Evolutionary conservation across 2,113 vertebrate genomes (phyloP).

Genomic region (Coptodon rendalli): DNA sequence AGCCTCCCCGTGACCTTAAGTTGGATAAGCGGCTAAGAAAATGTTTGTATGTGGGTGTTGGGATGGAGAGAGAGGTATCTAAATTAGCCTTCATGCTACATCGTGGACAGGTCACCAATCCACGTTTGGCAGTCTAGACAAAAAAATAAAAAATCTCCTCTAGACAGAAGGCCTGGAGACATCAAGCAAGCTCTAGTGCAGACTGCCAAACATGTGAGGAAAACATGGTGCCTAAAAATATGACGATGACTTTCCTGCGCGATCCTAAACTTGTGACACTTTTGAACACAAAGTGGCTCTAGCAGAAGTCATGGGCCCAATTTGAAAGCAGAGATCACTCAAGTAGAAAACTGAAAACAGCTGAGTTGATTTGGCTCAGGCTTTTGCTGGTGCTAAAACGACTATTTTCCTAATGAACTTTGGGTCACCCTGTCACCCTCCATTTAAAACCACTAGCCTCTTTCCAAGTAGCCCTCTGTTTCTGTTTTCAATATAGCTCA

Average conservation of each 20-base stretch:
- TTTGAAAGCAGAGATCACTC: background rate
- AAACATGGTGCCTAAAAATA: background rate
- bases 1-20: background rate
- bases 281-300: background rate
- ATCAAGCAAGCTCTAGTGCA: background rate
- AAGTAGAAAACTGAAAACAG: constrained; percentile 1
- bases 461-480: background rate
- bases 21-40: background rate
- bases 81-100: background rate
- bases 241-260: background rate
- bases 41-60: background rate
- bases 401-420: constrained; percentile 37
- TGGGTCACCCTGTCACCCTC: constrained; percentile 38
- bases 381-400: background rate
- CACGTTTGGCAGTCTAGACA: background rate
- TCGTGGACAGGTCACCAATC: background rate
- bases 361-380: background rate
- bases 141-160: background rate
- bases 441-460: constrained; percentile 38
- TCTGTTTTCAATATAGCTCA: constrained; percentile 10
- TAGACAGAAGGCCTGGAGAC: background rate
- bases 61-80: background rate
- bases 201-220: background rate
- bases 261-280: background rate
- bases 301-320: background rate